phyloP scores from a whole-genome alignment of 35 echinoderm and acorn worm species.

The Heliocidaris tuberculata region DNA sequence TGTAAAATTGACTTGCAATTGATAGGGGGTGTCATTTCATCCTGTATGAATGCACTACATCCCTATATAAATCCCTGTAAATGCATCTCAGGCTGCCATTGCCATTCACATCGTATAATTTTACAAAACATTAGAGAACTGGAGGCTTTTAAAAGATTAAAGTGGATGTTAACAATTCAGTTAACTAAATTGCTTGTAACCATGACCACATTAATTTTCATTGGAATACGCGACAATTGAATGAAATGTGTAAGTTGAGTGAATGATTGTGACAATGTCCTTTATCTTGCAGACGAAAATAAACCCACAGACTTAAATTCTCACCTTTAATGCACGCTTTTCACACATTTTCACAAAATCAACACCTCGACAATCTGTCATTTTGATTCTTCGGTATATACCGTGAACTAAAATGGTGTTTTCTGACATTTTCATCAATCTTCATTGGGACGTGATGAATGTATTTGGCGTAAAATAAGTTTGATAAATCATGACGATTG shows the following conservation, averaged over 20 bases:
- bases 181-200: background rate
- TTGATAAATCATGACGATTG: too few relatives aligned
- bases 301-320: background rate
- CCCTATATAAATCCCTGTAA: too few relatives aligned
- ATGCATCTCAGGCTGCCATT: too few relatives aligned
- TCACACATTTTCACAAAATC: conserved; percentile 2
- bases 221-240: background rate
- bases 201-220: background rate
- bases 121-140: too few relatives aligned
- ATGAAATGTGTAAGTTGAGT: background rate
- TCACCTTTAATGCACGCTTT: background rate
- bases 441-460: background rate
- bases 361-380: background rate
- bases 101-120: too few relatives aligned
- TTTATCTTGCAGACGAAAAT: background rate
- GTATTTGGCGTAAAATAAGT: too few relatives aligned
- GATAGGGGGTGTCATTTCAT: too few relatives aligned
- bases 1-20: too few relatives aligned
- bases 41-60: too few relatives aligned
- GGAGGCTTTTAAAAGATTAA: background rate
- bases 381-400: background rate
- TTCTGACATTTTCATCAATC: background rate
- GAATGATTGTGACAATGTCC: background rate
- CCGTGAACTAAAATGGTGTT: background rate
- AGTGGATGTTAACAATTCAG: background rate